Evolutionary conservation across 2,113 vertebrate species (phyloP).

Genomic region (Noturus placidus): DNA sequence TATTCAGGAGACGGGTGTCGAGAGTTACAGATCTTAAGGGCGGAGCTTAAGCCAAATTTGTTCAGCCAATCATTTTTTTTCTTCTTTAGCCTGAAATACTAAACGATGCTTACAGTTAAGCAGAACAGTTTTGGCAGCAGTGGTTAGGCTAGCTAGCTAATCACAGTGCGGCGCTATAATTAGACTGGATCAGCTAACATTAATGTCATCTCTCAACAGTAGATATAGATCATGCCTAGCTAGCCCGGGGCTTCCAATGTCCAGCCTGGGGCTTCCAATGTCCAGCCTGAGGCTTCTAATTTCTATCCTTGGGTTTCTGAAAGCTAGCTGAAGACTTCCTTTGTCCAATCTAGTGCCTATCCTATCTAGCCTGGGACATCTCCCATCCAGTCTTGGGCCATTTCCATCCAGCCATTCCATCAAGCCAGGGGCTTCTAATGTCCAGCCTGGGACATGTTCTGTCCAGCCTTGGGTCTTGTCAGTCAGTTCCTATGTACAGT

Average conservation of each 20-base stretch:
- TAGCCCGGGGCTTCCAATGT: not conserved
- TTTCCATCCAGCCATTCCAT: not conserved
- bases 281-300: not conserved
- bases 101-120: not conserved
- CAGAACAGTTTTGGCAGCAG: not conserved
- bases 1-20: not conserved
- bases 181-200: not conserved
- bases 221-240: not conserved
- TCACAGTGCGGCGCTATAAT: too few species aligned
- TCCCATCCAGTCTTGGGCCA: too few species aligned
- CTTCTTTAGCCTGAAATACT: not conserved
- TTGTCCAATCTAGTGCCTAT: not conserved
- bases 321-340: not conserved
- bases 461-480: not conserved
- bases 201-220: not conserved
- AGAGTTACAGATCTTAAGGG: not conserved
- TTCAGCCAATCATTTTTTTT: not conserved
- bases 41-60: not conserved
- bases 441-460: not conserved
- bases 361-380: not conserved
- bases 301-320: not conserved
- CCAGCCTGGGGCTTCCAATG: not conserved
- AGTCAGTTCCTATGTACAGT: not conserved
- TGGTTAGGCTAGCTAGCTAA: not conserved
- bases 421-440: too few species aligned